Conservation (phyloP, 2,888 invertebrate species). For the Drosophila limbata region DNA sequence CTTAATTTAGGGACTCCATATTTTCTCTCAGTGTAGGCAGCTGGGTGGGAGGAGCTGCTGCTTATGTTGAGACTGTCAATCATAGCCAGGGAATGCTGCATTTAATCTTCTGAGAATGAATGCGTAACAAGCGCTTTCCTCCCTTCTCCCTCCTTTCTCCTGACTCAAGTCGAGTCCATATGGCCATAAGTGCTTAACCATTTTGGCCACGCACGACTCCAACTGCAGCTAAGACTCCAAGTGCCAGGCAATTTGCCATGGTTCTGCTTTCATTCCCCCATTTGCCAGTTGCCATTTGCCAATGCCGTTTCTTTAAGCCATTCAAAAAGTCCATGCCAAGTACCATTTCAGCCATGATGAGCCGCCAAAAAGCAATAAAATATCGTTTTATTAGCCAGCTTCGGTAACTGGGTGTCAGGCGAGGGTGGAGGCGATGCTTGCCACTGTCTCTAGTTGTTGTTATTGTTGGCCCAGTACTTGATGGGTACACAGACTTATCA, state of each 20-base stretch:
- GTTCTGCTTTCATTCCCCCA: slow-evolving; percentile 8
- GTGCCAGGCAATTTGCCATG: slow-evolving; percentile 63
- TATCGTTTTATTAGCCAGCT: slow-evolving; percentile 80
- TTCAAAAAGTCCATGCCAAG: slow-evolving; percentile 26
- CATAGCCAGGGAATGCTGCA: slow-evolving; percentile 47
- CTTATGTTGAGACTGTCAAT: slow-evolving; percentile 45
- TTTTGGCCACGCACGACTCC: slow-evolving; percentile 66
- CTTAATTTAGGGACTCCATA: no score
- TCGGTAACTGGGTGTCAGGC: slow-evolving; percentile 19
- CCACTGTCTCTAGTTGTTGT: slow-evolving; percentile 10
- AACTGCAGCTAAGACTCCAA: no score
- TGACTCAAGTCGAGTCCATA: slow-evolving; percentile 2
- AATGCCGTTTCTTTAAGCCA: slow-evolving; percentile 44
- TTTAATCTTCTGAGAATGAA: slow-evolving; percentile 46
- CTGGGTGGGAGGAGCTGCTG: slow-evolving; percentile 34
- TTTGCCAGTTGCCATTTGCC: slow-evolving; percentile 18
- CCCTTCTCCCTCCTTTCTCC: slow-evolving; percentile 1
- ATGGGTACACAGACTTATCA: neutral
- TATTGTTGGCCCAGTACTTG: neutral
- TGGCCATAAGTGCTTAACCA: slow-evolving; percentile 42
- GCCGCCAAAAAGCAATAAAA: slow-evolving; percentile 83
- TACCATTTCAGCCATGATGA: slow-evolving; percentile 77
- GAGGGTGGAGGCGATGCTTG: slow-evolving; percentile 13
- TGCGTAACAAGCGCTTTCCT: slow-evolving; percentile 35
- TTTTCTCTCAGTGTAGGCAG: slow-evolving; percentile 18